Percentiles rank a stretch among this genome's conserved stretches.
These are phyloP conservation scores for Drosophila kokeensis DNA, from an alignment of 2,888 invertebrate species.

Conservation along the genomic window DNA sequence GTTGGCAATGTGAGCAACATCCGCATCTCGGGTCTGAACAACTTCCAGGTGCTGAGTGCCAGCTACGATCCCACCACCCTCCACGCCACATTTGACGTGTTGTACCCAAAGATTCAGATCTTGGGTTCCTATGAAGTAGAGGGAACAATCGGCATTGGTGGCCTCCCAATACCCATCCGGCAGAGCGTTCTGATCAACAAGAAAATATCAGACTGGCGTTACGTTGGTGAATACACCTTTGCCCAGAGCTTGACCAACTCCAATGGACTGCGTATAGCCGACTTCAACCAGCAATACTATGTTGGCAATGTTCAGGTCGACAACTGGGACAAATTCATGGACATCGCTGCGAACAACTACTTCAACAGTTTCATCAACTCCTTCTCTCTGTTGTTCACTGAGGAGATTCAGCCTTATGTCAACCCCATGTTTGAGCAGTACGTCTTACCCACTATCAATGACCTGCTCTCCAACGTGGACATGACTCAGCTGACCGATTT, in stretches of 20 bases:
- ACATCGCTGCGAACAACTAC: constrained; percentile 69
- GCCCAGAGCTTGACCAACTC: constrained; percentile 37
- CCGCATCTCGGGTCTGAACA: constrained; percentile 62
- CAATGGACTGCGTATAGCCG: constrained; percentile 57
- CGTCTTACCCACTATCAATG: constrained; percentile 52
- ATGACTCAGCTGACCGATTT: constrained; percentile 24
- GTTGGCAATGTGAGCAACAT: constrained; percentile 70
- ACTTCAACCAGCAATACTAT: constrained; percentile 57
- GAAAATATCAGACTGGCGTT: constrained; percentile 59
- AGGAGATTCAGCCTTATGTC: constrained; percentile 59
- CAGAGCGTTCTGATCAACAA: constrained; percentile 58
- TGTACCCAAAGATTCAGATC: constrained; percentile 47
- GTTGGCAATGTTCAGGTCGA: constrained; percentile 53
- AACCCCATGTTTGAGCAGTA: constrained; percentile 19
- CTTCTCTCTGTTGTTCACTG: constrained; percentile 38
- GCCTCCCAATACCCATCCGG: constrained; percentile 39
- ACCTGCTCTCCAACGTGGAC: constrained; percentile 35
- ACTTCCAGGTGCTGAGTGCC: constrained; percentile 56
- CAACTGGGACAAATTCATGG: constrained; percentile 66
- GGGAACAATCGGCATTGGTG: constrained; percentile 49
- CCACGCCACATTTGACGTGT: constrained; percentile 59
- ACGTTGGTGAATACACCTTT: constrained; percentile 56
- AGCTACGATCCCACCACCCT: constrained; percentile 52
- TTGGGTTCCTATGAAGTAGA: constrained; percentile 61
- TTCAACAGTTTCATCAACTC: constrained; percentile 56